A percentile compares a stretch with the other conserved stretches of the same genome.
Evolutionary conservation across 2,113 vertebrate species (phyloP).

Genomic region (Rallus limicola): DNA sequence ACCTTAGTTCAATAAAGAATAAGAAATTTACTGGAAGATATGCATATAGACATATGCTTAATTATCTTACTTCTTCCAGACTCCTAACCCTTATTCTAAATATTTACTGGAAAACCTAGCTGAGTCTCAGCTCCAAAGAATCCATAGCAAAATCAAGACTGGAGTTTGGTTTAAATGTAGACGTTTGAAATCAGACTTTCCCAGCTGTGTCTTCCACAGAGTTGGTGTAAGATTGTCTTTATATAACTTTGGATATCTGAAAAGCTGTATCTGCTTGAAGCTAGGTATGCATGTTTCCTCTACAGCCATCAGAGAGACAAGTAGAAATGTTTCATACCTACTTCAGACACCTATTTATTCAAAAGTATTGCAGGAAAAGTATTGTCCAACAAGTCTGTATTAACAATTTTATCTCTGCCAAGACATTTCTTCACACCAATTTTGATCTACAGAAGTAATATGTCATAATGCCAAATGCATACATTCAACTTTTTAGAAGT

Average conservation of each 20-base stretch:
- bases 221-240: neutral
- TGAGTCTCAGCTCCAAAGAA: neutral
- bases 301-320: neutral
- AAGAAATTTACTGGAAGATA: neutral
- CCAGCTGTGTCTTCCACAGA: neutral
- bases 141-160: neutral
- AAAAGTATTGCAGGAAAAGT: neutral
- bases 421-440: neutral
- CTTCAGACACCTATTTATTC: neutral
- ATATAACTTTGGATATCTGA: neutral
- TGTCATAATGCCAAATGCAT: neutral
- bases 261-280: neutral
- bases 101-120: neutral
- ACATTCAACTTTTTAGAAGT: neutral
- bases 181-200: neutral
- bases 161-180: neutral
- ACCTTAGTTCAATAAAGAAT: neutral
- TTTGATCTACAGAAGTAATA: neutral
- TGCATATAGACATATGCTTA: neutral
- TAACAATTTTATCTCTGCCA: neutral
- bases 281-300: neutral
- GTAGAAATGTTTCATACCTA: neutral
- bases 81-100: neutral
- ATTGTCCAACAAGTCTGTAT: neutral
- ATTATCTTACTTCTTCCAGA: neutral